Conservation (phyloP, 2,113 vertebrate genomes). For the Corythornis cristatus region DNA sequence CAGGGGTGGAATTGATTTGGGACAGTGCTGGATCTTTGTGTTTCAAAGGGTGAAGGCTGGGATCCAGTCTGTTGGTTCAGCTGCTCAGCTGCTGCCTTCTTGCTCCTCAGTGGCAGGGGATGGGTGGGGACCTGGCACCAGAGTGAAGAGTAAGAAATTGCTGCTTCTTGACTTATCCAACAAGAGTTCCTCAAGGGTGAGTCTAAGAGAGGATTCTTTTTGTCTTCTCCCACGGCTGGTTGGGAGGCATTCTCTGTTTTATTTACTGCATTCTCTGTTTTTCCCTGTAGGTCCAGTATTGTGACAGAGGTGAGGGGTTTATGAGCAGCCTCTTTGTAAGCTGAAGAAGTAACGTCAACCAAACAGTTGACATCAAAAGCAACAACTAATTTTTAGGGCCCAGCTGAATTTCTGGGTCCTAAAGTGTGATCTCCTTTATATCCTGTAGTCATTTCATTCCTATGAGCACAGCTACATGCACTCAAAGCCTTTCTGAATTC, state of each 20-base stretch:
- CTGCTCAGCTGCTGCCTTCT: no score
- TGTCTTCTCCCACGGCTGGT: fast-evolving
- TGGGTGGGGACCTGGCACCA: background rate
- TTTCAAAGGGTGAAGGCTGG: no score
- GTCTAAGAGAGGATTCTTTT: background rate
- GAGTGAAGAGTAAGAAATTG: background rate
- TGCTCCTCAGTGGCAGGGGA: no score
- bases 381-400: background rate
- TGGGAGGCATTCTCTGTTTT: background rate
- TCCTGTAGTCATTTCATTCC: background rate
- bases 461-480: background rate
- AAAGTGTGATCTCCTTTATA: fast-evolving
- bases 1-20: no score
- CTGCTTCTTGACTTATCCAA: background rate
- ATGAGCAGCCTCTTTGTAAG: background rate
- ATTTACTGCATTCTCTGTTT: fast-evolving
- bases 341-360: background rate
- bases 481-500: background rate
- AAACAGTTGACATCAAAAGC: background rate
- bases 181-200: background rate
- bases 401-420: background rate
- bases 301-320: background rate
- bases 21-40: no score
- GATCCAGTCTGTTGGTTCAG: no score
- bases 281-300: background rate